phyloP scores from a whole-genome alignment of 2,888 invertebrate species.

The Leptinotarsa juncta region DNA sequence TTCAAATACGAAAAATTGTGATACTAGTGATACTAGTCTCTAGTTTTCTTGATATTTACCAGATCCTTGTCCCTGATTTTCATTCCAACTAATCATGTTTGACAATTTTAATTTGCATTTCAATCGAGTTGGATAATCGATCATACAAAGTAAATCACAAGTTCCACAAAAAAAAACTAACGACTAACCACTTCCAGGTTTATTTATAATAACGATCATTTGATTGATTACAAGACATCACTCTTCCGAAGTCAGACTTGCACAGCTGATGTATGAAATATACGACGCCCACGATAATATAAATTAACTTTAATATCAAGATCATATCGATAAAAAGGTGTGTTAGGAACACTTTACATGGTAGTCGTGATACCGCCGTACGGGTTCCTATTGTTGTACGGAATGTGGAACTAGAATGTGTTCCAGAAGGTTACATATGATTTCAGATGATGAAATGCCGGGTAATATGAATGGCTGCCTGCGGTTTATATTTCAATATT shows the following conservation, averaged over 20 bases:
- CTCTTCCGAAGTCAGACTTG: slow-evolving; percentile 3
- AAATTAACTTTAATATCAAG: slow-evolving; percentile 37
- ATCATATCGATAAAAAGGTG: slow-evolving; percentile 39
- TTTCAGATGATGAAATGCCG: slow-evolving; percentile 61
- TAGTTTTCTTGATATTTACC: too few relatives aligned
- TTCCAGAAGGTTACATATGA: slow-evolving; percentile 61
- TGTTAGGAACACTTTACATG: slow-evolving; percentile 45
- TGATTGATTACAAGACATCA: slow-evolving; percentile 8
- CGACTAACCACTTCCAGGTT: background rate
- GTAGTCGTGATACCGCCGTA: slow-evolving; percentile 49
- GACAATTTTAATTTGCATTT: background rate
- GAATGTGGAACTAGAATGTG: slow-evolving; percentile 61
- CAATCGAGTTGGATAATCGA: background rate
- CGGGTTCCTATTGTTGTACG: slow-evolving; percentile 57
- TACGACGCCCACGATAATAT: slow-evolving; percentile 27
- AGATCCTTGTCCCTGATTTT: too few relatives aligned
- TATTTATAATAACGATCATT: slow-evolving; percentile 1
- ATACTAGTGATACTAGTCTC: too few relatives aligned
- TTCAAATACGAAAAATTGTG: too few relatives aligned
- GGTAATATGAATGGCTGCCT: slow-evolving; percentile 58
- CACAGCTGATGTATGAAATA: slow-evolving; percentile 10
- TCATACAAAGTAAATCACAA: background rate
- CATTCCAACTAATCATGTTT: background rate
- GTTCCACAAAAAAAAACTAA: background rate
- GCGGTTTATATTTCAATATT: slow-evolving; percentile 58